Evolutionary conservation across 1,140 invertebrate genomes (phyloP), one percentile per base, ranked within the genome.

Genomic region (Drosophila lacteicornis): DNA sequence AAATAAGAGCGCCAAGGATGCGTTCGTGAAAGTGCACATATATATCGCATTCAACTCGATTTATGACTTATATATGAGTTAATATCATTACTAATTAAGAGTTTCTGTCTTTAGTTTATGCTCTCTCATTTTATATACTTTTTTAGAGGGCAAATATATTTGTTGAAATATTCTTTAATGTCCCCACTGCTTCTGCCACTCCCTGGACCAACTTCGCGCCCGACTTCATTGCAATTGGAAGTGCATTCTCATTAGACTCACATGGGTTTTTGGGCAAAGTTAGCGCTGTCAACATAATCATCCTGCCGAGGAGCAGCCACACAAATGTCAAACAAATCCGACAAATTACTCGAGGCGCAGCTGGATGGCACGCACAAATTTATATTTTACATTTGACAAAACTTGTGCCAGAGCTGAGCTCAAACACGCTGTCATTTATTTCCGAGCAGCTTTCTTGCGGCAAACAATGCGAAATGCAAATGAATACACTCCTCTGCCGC

Each of bases 281-380:
- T 68, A 38, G 45, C 45, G 27, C 50, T 57, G n/a, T 30, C 65
- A 17, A 71, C 65, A 55, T 61, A 73, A 75, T 74, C 69, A 45
- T 65, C 22, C 36, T 46, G 40, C 43, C 59, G 33, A 56, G 11
- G 33, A 56, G 38, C 62, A 62, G 36, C 58, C 46, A 25, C 36
- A 69, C 57, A 69, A 77, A 80, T 88, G 84, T 88, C 84, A 84
- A 80, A 87, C 69, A 81, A 74, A 68, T 80, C 69, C 75, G 84
- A 87, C 80, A 87, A 88, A 88, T 88, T 80, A 71, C 73, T 71
- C 59, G 63, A 74, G 73, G 71, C 57, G 46, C 58, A 75, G 46
- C 55, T 77, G 75, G 56, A 36, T 76, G 56, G 43, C 75, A 78
- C 75, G 75, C 75, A 78, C 75, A 61, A 74, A 78, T 78, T 78